Evolutionary conservation across 1,140 invertebrate genomes (phyloP), one percentile per base, ranked within the genome.

Genomic region (Lepidurus arcticus): DNA sequence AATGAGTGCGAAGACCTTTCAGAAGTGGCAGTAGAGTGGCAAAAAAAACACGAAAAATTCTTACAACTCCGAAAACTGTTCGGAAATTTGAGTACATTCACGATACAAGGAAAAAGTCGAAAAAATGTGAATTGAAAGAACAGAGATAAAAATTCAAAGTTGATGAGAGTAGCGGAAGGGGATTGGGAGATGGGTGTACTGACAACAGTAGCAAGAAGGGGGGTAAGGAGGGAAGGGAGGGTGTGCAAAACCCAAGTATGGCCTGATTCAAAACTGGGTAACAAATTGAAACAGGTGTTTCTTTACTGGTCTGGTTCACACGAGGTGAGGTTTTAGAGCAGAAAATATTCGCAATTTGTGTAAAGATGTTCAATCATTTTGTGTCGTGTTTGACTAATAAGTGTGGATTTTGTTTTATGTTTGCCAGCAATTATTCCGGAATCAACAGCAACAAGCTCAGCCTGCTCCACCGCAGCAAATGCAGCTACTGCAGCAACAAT

Each of bases 391-490:
- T 7, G 16, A 65, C 53, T 7, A n/a, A 7, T 4, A 16, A 9
- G 13, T 65, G 79, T 77, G 53, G 80, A 79, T 26, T 79, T 79
- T 10, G 75, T 78, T 44, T 7, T 65, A 10, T 65, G 16, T 65
- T 65, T 65, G 16, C 5, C 13, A 65, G 92, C 92, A 94, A 92
- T 85, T 95, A 79, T 94, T 94, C 85, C 90, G 93, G 82, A 93
- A 92, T 83, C 93, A 94, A 83, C 91, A 92, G 83, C 86, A 87
- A 91, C 90, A 89, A 82, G n/a, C 76, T 7, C 90, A 89, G 81
- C 77, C 82, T 5, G 84, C 88, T 82, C 83, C 88, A 81, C 82
- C 88, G 75, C 82, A 80, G 80, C 81, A 26, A n/a, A 78, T 79
- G 42, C 81, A 81, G 44, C 74, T 81, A 65, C 79, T 86, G 43